A percentile compares a stretch with the other conserved stretches of the same genome.
Conservation (phyloP, 35 echinoderm and acorn worm genomes). For the Lytechinus pictus region DNA sequence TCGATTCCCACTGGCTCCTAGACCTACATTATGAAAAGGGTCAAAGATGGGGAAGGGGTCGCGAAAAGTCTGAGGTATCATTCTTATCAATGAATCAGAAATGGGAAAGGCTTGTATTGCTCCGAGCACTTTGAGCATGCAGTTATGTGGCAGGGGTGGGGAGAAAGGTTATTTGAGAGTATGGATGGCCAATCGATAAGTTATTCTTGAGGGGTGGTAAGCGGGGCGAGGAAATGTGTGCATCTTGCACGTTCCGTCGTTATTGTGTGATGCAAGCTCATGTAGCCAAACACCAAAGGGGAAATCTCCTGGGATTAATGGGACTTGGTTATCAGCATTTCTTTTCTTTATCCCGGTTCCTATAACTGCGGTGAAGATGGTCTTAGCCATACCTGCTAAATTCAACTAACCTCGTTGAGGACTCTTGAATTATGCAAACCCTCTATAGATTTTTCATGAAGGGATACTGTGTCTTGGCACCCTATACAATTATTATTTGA, state of each 20-base stretch:
- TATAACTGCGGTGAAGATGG: background rate
- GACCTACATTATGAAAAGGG: background rate
- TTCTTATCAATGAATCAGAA: background rate
- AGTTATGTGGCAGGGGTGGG: background rate
- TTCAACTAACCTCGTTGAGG: background rate
- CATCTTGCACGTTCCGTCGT: slow-evolving; percentile 13
- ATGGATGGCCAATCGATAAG: slow-evolving; percentile 17
- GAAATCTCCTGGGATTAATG: background rate
- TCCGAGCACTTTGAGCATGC: background rate
- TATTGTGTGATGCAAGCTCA: slow-evolving; percentile 25
- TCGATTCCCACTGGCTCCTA: background rate
- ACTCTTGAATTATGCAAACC: background rate
- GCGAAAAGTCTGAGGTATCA: background rate
- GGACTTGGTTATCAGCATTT: background rate
- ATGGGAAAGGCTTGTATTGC: background rate
- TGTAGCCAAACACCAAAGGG: slow-evolving; percentile 24
- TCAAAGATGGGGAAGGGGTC: background rate
- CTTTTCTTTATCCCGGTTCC: background rate
- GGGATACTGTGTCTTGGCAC: background rate
- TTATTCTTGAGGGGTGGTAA: slow-evolving; percentile 24
- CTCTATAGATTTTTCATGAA: background rate
- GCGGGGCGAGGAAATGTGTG: slow-evolving; percentile 7
- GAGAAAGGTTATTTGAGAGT: background rate
- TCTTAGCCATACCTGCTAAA: background rate
- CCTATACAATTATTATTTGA: background rate